Evolutionary conservation across 2,797 vertebrate genomes (phyloP).

Genomic region (Chanos chanos): DNA sequence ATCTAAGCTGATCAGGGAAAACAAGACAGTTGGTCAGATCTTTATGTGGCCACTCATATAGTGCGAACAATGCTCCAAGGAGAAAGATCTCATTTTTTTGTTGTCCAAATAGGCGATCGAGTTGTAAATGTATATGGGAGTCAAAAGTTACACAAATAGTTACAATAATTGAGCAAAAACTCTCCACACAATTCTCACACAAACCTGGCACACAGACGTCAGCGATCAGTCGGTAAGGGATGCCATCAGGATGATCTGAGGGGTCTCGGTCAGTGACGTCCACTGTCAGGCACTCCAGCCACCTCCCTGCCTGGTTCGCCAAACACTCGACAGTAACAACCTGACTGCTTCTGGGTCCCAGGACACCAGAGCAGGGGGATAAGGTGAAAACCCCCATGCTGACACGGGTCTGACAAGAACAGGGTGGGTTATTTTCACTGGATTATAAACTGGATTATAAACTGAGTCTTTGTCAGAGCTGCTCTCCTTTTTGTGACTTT

Average conservation of each 20-base stretch:
- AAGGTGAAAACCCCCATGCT: conserved; percentile 78
- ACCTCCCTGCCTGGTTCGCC: conserved; percentile 76
- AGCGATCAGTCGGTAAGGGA: conserved; percentile 73
- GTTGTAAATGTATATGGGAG: too few species aligned
- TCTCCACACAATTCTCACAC: conserved; percentile 6
- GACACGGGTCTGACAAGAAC: conserved; percentile 65
- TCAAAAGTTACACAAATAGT: too few species aligned
- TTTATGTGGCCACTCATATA: too few species aligned
- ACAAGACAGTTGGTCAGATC: too few species aligned
- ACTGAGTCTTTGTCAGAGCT: too few species aligned
- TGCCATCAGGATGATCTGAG: conserved; percentile 70
- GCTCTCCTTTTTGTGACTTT: background rate
- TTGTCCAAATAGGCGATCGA: too few species aligned
- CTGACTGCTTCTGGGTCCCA: conserved; percentile 71
- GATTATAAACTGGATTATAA: background rate
- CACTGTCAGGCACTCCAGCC: conserved; percentile 74
- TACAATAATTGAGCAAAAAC: background rate
- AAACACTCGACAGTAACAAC: conserved; percentile 78
- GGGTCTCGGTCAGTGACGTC: conserved; percentile 81
- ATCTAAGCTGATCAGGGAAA: too few species aligned
- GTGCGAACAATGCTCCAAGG: too few species aligned
- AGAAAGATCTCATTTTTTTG: too few species aligned
- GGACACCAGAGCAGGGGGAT: conserved; percentile 70
- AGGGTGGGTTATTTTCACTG: too few species aligned
- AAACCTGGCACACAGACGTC: conserved; percentile 85